Conservation (phyloP, 2,888 invertebrate genomes). For the Frankliniella intonsa region DNA sequence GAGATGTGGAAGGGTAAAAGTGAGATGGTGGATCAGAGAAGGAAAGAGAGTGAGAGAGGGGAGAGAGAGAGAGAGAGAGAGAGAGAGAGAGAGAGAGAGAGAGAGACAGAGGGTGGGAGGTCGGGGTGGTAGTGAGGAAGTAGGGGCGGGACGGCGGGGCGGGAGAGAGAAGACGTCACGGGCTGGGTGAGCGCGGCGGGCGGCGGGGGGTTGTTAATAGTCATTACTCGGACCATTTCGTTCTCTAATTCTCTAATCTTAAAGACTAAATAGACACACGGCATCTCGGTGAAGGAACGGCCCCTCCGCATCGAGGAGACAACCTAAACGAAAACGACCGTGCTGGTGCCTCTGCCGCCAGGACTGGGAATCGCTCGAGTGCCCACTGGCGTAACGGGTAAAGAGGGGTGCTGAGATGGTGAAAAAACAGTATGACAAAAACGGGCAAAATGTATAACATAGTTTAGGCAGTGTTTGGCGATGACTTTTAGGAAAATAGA, state of each 20-base stretch:
- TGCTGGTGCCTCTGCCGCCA: too few species aligned
- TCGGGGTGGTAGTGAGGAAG: neutral
- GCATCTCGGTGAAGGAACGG: neutral
- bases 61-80: too few species aligned
- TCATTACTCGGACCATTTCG: constrained; percentile 4
- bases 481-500: neutral
- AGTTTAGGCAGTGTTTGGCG: too few species aligned
- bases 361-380: too few species aligned
- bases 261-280: neutral
- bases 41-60: neutral
- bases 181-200: neutral
- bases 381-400: too few species aligned
- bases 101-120: neutral
- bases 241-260: neutral
- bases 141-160: neutral
- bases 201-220: neutral
- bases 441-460: too few species aligned
- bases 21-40: neutral
- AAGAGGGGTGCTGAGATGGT: too few species aligned
- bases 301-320: too few species aligned
- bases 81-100: too few species aligned
- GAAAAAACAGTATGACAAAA: too few species aligned
- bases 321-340: too few species aligned
- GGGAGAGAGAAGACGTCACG: neutral
- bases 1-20: neutral